phyloP scores from a whole-genome alignment of 1,140 invertebrate genomes.

The Pogonomyrmex californicus region DNA sequence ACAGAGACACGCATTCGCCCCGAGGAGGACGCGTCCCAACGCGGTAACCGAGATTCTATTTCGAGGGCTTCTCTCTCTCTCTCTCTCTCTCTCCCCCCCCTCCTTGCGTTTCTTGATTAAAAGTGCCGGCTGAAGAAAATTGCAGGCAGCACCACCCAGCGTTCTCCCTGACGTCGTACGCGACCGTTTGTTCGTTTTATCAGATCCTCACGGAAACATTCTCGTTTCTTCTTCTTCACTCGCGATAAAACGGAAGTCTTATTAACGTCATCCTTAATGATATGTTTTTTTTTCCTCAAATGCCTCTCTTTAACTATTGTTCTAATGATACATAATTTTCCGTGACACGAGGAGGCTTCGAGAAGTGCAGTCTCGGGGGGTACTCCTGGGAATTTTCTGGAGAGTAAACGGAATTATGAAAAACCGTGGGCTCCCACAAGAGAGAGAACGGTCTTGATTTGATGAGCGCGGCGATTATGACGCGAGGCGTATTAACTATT shows the following conservation, averaged over 20 bases:
- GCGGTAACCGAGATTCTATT: slow-evolving; percentile 60
- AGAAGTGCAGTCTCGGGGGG: not conserved
- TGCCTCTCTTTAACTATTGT: not conserved
- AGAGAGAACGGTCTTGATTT: not conserved
- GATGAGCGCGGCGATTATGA: not conserved
- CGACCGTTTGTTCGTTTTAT: slow-evolving; percentile 52
- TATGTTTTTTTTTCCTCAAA: not conserved
- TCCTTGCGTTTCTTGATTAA: slow-evolving; percentile 56
- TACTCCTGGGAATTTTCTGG: not conserved
- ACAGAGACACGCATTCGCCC: slow-evolving; percentile 37
- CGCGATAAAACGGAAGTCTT: slow-evolving; percentile 5
- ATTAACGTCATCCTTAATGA: not conserved
- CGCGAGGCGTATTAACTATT: slow-evolving; percentile 36
- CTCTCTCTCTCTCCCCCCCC: not conserved
- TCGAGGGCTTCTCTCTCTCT: slow-evolving; percentile 19
- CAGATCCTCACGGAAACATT: not conserved
- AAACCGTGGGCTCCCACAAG: too few species aligned
- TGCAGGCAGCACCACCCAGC: slow-evolving; percentile 18
- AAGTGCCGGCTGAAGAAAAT: slow-evolving; percentile 60
- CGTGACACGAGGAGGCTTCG: too few species aligned
- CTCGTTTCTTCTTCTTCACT: not conserved
- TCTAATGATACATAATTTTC: not conserved
- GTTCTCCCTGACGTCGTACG: not conserved
- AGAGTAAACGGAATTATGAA: not conserved
- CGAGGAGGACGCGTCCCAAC: slow-evolving; percentile 17